Base-by-base conservation (phyloP, 2,797 vertebrate species). In the Oreortyx pictus region DNA sequence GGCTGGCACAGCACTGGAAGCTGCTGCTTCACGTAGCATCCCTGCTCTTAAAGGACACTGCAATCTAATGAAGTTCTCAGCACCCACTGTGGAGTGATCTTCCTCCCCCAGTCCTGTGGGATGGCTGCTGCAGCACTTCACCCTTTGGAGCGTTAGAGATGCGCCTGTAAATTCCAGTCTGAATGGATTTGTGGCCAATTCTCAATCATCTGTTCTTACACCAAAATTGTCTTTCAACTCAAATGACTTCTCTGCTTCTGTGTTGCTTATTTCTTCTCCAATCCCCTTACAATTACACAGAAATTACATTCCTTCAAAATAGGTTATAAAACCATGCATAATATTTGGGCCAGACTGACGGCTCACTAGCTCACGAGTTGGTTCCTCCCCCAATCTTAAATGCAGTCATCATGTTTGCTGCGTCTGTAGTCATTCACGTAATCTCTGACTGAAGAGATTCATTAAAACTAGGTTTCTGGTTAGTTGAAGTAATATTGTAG, bases 171-270 rank as follows among this genome's bases (percentile, higher is more conserved):
- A 89, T 87, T 92, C 85, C 70, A 78, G 73, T 90, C 85, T 44
- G 14, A 12, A 2, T 39, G 76, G 59, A 29, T 86, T 89, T 0
- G 0, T 3, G 0, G 91, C 85, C 92, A 89, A 92, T 56, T 60
- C 59, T 83, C 88, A 78, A 94, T 92, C 27, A 79, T 95, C 86
- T 92, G 80, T 91, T 96, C 82, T 70, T 76, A 23, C 50, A 89
- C 94, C 94, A 95, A 31, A 93, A 65, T 70, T 88, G 47, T 89
- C 88, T 96, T 93, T 85, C 75, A 88, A 88, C 73, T 89, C 65
- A 44, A 81, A 43, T 75, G 83, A 67, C 44, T 89, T 82, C 67
- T 93, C 71, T 89, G 77, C 89, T n/a, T 91, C 54, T 91, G 80
- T 22, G 39, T 83, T 72, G 60, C 89, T 95, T 94, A 94, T 96